Evolutionary conservation across 2,113 vertebrate genomes (phyloP), one percentile per base, ranked within the genome.

Genomic region (Xiphophorus couchianus): DNA sequence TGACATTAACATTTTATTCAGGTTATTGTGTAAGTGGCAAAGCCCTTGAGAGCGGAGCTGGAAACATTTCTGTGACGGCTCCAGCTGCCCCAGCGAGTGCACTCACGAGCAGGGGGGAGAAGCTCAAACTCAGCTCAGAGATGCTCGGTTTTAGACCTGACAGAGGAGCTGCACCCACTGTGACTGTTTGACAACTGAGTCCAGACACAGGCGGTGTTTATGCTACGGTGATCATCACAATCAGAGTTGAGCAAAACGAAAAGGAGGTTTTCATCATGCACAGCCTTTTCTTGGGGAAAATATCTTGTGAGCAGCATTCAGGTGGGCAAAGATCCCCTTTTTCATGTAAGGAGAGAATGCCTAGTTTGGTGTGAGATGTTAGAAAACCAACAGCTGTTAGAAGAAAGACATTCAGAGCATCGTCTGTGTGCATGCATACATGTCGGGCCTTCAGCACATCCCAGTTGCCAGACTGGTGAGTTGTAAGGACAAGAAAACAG

Each of bases 1-100:
- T 76, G 79, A 82, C 84, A 73, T 89, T 78, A 86, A 89, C 82
- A 78, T 88, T 90, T 88, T 75, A 86, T 84, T 81, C 29, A n/a
- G 78, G 37, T 82, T 69, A 35, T 92, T 89, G 84, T 31, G 76
- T 84, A 90, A 91, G 82, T n/a, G 54, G 69, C 22, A 61, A 82
- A 83, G 84, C 73, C 71, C 72, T 35, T 5, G 70, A 76, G 82
- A 85, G 61, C 39, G 25, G 39, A 37, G 62, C 29, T 84, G 83
- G 77, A 81, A 73, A 78, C 79, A 80, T 80, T 30, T 73, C 69
- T 82, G 19, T 87, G 89, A 90, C 82, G 88, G 84, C 71, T 84
- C 60, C 78, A 74, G 80, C 81, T 81, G 82, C 77, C 72, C 62
- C 1, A 66, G 0, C 1, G 42, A 66, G 48, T 14, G 42, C 8